These are phyloP conservation scores for Oreochromis tanganicae DNA, from an alignment of 2,113 vertebrate species.

Conservation along the genomic window DNA sequence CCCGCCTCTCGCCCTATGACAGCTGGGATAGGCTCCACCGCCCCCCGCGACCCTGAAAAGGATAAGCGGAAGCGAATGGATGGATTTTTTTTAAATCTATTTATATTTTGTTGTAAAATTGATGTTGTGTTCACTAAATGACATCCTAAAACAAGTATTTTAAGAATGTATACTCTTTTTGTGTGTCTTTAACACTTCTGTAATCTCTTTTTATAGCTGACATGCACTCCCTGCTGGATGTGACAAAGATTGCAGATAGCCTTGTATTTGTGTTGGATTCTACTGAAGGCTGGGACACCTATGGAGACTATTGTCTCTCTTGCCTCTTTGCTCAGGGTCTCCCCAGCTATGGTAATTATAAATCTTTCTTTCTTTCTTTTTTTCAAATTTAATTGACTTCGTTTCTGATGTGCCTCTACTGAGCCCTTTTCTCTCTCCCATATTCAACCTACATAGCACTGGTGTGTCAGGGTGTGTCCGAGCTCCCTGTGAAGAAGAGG, in stretches of 20 bases:
- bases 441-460: constrained; percentile 66
- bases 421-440: not conserved
- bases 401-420: not conserved
- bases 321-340: constrained; percentile 94
- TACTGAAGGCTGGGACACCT: constrained; percentile 85
- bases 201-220: constrained; percentile 72
- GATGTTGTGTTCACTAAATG: not conserved
- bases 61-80: too few species aligned
- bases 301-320: constrained; percentile 89
- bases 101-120: not conserved
- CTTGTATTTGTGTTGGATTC: constrained; percentile 87
- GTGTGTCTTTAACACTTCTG: not conserved
- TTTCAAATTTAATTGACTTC: accelerated
- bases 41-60: too few species aligned
- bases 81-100: accelerated
- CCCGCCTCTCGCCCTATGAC: too few species aligned
- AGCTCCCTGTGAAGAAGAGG: constrained; percentile 82
- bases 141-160: not conserved
- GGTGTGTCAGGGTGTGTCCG: constrained; percentile 80
- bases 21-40: too few species aligned
- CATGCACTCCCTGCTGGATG: constrained; percentile 83
- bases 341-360: constrained; percentile 83
- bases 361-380: not conserved
- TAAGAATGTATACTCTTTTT: accelerated
- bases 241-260: constrained; percentile 90